Evolutionary conservation across 2,888 invertebrate species (phyloP).

Genomic region (Eremobia ochroleuca): DNA sequence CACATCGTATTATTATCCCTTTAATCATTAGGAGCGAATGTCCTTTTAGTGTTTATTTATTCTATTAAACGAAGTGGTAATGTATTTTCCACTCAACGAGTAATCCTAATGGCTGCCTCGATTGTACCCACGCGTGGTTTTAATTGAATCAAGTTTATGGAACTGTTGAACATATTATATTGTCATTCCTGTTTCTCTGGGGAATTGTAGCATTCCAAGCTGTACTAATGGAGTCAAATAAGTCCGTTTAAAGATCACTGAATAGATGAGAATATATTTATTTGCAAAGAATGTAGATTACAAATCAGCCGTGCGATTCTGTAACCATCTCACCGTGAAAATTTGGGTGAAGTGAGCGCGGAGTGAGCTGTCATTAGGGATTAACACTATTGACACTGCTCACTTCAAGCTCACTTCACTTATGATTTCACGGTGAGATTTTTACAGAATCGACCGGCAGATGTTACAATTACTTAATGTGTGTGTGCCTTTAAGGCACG

Average conservation of each 20-base stretch:
- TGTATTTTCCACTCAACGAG: conserved; percentile 69
- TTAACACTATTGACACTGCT: too few species aligned
- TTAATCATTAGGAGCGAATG: conserved; percentile 62
- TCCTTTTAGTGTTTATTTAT: conserved; percentile 73
- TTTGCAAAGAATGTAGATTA: neutral
- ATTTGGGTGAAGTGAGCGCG: too few species aligned
- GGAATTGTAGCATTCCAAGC: conserved; percentile 43
- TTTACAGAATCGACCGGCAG: too few species aligned
- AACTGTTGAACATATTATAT: conserved; percentile 55
- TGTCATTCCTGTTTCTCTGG: conserved; percentile 51
- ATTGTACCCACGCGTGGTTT: conserved; percentile 63
- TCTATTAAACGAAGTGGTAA: conserved; percentile 72
- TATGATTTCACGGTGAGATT: too few species aligned
- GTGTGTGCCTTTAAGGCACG: neutral
- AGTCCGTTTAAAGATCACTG: conserved; percentile 34
- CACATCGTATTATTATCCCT: conserved; percentile 59
- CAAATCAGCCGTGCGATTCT: too few species aligned
- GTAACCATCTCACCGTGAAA: too few species aligned
- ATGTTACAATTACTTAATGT: neutral
- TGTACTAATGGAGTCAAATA: conserved; percentile 30
- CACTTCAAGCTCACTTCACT: too few species aligned
- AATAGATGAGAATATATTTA: neutral
- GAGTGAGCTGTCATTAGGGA: too few species aligned
- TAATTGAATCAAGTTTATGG: conserved; percentile 65
- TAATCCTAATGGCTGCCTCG: conserved; percentile 60